Base-by-base conservation (phyloP, 2,797 vertebrate genomes). In the Simalia tracyae region DNA sequence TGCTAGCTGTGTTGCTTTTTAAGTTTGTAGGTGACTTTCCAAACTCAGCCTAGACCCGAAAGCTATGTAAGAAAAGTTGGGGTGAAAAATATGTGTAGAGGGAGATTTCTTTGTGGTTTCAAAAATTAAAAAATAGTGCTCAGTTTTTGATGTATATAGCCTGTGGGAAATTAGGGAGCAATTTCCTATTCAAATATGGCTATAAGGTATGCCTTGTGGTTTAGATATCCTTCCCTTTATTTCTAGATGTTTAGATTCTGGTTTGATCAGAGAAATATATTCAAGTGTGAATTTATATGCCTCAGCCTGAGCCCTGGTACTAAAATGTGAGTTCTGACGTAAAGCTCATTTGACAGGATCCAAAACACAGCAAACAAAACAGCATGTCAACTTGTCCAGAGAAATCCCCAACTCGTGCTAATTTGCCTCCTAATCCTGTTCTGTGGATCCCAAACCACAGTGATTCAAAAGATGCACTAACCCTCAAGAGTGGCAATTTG, bases 1-100 rank as follows among this genome's bases (percentile, higher is more conserved):
- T 93, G 59, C 86, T 91, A 91, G 57, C 64, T 94, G 2, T 86
- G 42, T 72, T 95, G 94, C 61, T 4, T 91, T 94, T 94, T 91
- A 91, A 87, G 84, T 94, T 96, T 96, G 85, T 94, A 94, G 72
- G 59, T 94, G 92, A 95, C 90, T 95, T 95, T 81, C 72, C 89
- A 95, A 95, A 95, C 8, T 87, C 72, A 91, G 0, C 2, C 63
- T 63, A 92, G 57, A 91, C 2, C 15, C 17, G 86, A 95, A 96
- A 91, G 19, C 88, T 88, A 94, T 86, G 64, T 14, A 93, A 93
- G 61, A 93, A 94, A 24, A 87, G n/a, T 86, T 42, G 0, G 11
- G 22, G 7, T 46, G 17, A 10, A 28, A 76, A 42, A 42, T 76
- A 76, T 42, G 36, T 36, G 31, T 7, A 76, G 36, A 76, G 5